Conservation (phyloP, 2,797 vertebrate genomes). For the Neosilurus mollespiculum region DNA sequence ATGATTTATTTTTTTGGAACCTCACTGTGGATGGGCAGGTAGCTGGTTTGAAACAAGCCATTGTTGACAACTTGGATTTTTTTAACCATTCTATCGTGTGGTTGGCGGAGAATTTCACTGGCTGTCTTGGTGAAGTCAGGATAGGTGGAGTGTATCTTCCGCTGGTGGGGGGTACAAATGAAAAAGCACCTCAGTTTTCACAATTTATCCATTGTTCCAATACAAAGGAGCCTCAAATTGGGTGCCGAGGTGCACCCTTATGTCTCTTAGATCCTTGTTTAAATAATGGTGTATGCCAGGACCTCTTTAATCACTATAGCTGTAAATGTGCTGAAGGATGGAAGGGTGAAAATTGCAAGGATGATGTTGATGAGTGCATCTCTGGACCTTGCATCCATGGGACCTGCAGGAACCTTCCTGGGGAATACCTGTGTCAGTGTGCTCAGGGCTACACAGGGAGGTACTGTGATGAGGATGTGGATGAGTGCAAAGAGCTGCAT, state of each 20-base stretch:
- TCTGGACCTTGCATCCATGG: slow-evolving; percentile 80
- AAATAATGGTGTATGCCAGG: slow-evolving; percentile 79
- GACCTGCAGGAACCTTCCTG: slow-evolving; percentile 75
- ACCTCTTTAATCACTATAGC: slow-evolving; percentile 83
- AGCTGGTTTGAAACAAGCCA: slow-evolving; percentile 64
- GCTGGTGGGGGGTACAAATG: slow-evolving; percentile 57
- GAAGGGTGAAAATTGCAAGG: slow-evolving; percentile 80
- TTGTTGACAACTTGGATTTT: slow-evolving; percentile 78
- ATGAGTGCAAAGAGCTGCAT: slow-evolving; percentile 78
- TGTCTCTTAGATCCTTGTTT: slow-evolving; percentile 82
- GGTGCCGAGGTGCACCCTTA: slow-evolving; percentile 77
- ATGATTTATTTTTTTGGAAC: slow-evolving; percentile 73
- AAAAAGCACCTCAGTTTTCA: slow-evolving; percentile 63
- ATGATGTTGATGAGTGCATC: slow-evolving; percentile 78
- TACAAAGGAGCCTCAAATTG: slow-evolving; percentile 57
- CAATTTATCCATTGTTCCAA: slow-evolving; percentile 66
- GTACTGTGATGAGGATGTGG: slow-evolving; percentile 80
- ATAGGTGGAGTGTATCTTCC: slow-evolving; percentile 86
- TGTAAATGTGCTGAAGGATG: slow-evolving; percentile 82
- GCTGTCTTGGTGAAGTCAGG: slow-evolving; percentile 84
- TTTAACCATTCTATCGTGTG: slow-evolving; percentile 72
- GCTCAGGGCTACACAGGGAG: slow-evolving; percentile 81
- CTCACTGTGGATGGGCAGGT: slow-evolving; percentile 73
- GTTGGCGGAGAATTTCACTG: slow-evolving; percentile 85
- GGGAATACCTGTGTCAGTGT: slow-evolving; percentile 83